Percentiles rank a stretch among this genome's conserved stretches.
phyloP scores from a whole-genome alignment of 1,140 invertebrate genomes.

The Leptestheria dahalacensis region DNA sequence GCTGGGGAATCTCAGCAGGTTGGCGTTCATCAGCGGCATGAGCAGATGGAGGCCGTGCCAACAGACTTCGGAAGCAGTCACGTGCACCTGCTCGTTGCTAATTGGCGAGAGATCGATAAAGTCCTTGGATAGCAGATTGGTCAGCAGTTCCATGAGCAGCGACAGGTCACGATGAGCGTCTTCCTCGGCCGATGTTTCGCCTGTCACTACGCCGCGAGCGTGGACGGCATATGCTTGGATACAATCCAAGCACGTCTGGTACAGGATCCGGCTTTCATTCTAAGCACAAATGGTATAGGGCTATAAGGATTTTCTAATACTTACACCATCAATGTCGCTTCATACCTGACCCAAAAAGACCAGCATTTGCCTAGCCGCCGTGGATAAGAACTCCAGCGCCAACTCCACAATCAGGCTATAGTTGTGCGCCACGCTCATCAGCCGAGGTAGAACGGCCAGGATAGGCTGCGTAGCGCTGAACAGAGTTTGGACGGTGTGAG shows the following conservation, averaged over 20 bases:
- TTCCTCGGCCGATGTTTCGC: conserved; percentile 41
- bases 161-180: conserved; percentile 56
- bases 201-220: conserved; percentile 30
- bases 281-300: conserved; percentile 24
- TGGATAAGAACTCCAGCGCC: conserved; percentile 56
- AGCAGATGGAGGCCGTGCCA: conserved; percentile 52
- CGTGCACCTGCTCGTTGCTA: neutral
- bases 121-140: conserved; percentile 51
- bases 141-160: conserved; percentile 51
- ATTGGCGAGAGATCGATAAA: conserved; percentile 40
- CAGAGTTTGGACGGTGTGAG: conserved; percentile 39
- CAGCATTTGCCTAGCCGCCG: conserved; percentile 50
- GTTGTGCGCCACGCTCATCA: conserved; percentile 61
- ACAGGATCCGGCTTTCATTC: conserved; percentile 40
- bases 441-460: conserved; percentile 43
- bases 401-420: conserved; percentile 64
- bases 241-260: conserved; percentile 41
- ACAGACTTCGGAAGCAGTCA: conserved; percentile 32
- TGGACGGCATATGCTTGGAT: conserved; percentile 55
- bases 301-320: conserved; percentile 8
- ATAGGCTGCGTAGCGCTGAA: conserved; percentile 47
- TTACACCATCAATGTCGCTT: neutral
- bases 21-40: conserved; percentile 57
- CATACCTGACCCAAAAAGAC: conserved; percentile 43
- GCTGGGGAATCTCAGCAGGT: conserved; percentile 47